Conservation (phyloP, 2,888 invertebrate genomes). For the Heterodera filipjevi region DNA sequence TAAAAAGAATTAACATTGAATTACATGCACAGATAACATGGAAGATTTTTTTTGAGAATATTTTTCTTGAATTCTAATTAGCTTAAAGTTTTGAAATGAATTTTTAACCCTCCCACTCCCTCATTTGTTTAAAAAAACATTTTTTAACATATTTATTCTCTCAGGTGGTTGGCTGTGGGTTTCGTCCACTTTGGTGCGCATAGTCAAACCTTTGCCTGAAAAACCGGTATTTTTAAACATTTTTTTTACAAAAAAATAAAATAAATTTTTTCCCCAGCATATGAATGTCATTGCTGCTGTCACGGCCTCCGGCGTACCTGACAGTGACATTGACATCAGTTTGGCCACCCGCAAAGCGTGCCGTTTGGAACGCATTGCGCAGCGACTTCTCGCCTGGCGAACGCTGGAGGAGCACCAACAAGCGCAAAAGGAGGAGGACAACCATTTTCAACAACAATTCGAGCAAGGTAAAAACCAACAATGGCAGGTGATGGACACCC, state of each 20-base stretch:
- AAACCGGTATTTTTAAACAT: constrained; percentile 26
- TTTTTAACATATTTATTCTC: not conserved
- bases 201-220: constrained; percentile 35
- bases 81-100: too few relatives aligned
- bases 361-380: constrained; percentile 37
- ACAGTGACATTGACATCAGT: too few relatives aligned
- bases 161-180: constrained; percentile 48
- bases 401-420: constrained; percentile 39
- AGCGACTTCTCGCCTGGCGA: constrained; percentile 38
- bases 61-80: too few relatives aligned
- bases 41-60: too few relatives aligned
- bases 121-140: too few relatives aligned
- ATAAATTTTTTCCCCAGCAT: too few relatives aligned
- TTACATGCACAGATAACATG: too few relatives aligned
- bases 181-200: constrained; percentile 37
- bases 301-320: not conserved
- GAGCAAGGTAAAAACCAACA: not conserved
- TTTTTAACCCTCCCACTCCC: too few relatives aligned
- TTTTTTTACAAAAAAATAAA: too few relatives aligned
- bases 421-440: too few relatives aligned
- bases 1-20: too few relatives aligned
- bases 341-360: constrained; percentile 35
- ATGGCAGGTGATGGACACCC: too few relatives aligned
- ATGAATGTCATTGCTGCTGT: not conserved
- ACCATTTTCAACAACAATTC: constrained; percentile 19